Conservation (phyloP, 2,888 invertebrate genomes). For the Bhutanitis thaidina region DNA sequence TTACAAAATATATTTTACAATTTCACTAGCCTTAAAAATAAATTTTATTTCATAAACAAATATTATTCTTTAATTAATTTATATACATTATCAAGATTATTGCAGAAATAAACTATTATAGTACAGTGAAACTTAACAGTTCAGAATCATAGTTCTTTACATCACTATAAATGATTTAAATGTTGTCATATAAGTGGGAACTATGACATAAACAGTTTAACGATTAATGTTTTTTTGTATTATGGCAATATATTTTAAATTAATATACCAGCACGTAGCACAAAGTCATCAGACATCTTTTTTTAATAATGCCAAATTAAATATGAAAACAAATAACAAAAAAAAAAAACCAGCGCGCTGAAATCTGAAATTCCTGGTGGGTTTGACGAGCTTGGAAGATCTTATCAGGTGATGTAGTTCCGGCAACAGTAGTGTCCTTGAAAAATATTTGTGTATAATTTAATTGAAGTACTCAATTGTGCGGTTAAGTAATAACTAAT, state of each 20-base stretch:
- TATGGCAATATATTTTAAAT: slow-evolving; percentile 3
- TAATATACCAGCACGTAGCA: neutral
- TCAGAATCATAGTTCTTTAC: too few species aligned
- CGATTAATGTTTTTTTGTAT: neutral
- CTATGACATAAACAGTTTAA: neutral
- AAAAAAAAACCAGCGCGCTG: neutral
- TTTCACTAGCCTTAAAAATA: slow-evolving; percentile 68
- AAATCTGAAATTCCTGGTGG: slow-evolving; percentile 5
- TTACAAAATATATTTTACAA: slow-evolving; percentile 36
- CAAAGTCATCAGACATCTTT: too few species aligned
- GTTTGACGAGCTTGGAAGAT: neutral
- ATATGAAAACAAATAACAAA: neutral
- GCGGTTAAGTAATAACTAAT: too few species aligned
- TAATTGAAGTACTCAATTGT: too few species aligned
- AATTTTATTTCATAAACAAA: slow-evolving; percentile 21
- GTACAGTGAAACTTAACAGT: too few species aligned
- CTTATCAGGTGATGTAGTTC: neutral
- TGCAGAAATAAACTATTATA: too few species aligned
- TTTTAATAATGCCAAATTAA: too few species aligned
- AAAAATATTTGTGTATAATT: neutral
- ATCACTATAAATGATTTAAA: too few species aligned
- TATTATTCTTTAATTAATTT: too few species aligned
- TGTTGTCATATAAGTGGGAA: too few species aligned
- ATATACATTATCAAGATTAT: too few species aligned
- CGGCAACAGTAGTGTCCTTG: neutral